Percentiles rank a stretch among this genome's conserved stretches.
These are phyloP conservation scores for Pantherophis guttatus DNA, from an alignment of 2,113 vertebrate genomes.

Conservation along the genomic window DNA sequence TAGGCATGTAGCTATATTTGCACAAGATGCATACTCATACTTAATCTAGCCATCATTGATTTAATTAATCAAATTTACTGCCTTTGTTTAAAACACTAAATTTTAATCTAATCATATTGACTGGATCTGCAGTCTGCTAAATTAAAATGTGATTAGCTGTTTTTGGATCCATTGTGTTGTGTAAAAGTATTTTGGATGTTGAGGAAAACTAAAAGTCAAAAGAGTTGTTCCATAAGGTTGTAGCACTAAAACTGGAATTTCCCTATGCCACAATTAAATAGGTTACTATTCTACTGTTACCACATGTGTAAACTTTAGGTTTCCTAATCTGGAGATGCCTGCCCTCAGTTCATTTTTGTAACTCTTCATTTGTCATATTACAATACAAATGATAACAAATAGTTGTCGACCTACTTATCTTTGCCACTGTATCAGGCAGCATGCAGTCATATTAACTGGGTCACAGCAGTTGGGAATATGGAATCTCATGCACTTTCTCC, in stretches of 20 bases:
- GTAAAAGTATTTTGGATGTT: background rate
- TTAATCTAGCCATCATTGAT: background rate
- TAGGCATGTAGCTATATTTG: background rate
- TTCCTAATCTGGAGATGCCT: background rate
- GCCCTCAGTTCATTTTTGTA: background rate
- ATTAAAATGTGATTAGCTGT: background rate
- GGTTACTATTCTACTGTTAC: background rate
- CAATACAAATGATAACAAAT: background rate
- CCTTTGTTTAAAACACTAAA: background rate
- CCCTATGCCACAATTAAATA: background rate
- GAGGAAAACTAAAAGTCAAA: background rate
- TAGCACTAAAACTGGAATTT: background rate
- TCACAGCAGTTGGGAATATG: background rate
- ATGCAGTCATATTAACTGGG: background rate
- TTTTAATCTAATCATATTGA: background rate
- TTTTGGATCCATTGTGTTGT: background rate
- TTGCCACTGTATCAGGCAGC: background rate
- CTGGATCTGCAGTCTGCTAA: background rate
- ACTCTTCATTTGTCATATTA: background rate
- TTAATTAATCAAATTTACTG: background rate
- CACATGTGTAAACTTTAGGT: background rate
- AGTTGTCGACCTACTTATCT: background rate
- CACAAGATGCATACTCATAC: background rate
- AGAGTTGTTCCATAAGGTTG: background rate
- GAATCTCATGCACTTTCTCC: background rate